A percentile compares a stretch with the other conserved stretches of the same genome.
Evolutionary conservation across 1,140 invertebrate genomes (phyloP).

Genomic region (Acromyrmex heyeri): DNA sequence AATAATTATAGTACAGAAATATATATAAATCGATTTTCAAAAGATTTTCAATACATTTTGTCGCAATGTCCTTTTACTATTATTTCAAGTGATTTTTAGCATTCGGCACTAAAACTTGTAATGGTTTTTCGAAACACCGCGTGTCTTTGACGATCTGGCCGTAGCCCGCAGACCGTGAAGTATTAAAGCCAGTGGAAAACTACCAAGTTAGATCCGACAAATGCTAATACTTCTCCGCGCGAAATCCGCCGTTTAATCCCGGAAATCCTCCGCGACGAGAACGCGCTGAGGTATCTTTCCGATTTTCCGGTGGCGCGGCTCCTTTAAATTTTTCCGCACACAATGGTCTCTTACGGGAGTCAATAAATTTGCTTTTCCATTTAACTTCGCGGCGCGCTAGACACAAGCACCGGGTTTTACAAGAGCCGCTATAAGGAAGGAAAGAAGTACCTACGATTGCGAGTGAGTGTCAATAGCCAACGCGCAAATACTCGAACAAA

Average conservation of each 20-base stretch:
- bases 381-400: conserved; percentile 40
- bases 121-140: conserved; percentile 1
- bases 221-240: conserved; percentile 38
- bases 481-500: conserved; percentile 52
- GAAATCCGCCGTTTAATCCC: conserved; percentile 47
- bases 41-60: background rate
- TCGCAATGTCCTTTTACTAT: background rate
- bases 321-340: conserved; percentile 44
- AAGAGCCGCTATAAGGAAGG: background rate
- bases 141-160: background rate
- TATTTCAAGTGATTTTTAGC: background rate
- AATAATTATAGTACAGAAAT: conserved; percentile 4
- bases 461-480: conserved; percentile 53
- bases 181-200: conserved; percentile 29
- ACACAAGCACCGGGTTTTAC: conserved; percentile 40
- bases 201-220: conserved; percentile 26
- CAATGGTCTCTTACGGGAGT: conserved; percentile 47
- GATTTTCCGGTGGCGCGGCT: conserved; percentile 32
- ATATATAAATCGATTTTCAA: background rate
- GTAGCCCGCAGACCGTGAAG: background rate
- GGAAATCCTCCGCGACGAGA: conserved; percentile 16
- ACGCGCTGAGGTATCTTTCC: conserved; percentile 8
- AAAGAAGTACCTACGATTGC: conserved; percentile 12
- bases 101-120: background rate
- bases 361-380: conserved; percentile 61